Evolutionary conservation across 2,888 invertebrate genomes (phyloP).

Genomic region (Pseudococcus viburni): DNA sequence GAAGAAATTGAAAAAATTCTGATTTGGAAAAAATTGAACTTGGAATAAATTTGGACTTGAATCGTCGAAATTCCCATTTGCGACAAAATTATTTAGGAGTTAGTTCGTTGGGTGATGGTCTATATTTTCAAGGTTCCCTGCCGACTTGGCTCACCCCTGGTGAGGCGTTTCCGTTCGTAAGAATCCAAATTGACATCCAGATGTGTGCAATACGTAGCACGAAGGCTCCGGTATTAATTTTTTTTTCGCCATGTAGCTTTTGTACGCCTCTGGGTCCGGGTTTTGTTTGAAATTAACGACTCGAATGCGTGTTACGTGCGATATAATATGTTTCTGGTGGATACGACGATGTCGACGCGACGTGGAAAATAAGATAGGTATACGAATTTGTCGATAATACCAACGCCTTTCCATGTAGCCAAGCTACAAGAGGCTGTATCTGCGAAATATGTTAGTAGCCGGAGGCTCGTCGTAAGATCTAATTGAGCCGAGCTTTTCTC

Average conservation of each 20-base stretch:
- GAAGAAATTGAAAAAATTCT: no score
- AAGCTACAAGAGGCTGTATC: not conserved
- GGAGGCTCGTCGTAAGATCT: not conserved
- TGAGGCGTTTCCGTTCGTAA: no score
- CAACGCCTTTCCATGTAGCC: not conserved
- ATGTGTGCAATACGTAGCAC: not conserved
- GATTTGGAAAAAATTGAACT: no score
- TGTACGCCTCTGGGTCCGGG: not conserved
- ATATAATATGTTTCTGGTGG: not conserved
- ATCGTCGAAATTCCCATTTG: no score
- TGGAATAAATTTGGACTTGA: no score
- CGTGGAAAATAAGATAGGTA: not conserved
- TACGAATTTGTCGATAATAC: not conserved
- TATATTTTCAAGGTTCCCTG: no score
- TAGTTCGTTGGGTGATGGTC: no score
- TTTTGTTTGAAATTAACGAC: constrained; percentile 17
- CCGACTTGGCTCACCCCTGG: no score
- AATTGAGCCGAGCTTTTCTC: not conserved
- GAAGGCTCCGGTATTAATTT: constrained; percentile 9
- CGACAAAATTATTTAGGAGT: no score
- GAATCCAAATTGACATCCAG: constrained; percentile 44
- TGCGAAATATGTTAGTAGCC: not conserved
- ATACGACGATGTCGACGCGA: not conserved
- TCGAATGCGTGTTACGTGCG: not conserved
- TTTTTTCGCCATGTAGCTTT: not conserved